Evolutionary conservation across 2,888 invertebrate species (phyloP).

Genomic region (Melanostoma scalare): DNA sequence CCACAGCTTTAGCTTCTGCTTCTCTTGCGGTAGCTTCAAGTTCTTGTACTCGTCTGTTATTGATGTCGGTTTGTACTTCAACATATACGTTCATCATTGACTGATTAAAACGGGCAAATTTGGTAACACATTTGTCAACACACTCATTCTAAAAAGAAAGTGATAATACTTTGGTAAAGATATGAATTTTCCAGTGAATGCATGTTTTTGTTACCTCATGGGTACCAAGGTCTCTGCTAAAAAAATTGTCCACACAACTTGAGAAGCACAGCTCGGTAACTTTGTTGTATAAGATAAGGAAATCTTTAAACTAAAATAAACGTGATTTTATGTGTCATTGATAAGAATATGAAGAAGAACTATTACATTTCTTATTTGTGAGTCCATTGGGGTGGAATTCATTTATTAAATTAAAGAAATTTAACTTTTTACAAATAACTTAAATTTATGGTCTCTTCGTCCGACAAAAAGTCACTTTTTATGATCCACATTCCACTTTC

Average conservation of each 20-base stretch:
- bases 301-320: constrained; percentile 79
- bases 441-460: neutral
- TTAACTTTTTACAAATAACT: constrained; percentile 25
- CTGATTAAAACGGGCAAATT: constrained; percentile 81
- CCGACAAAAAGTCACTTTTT: no score
- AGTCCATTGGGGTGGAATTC: constrained; percentile 42
- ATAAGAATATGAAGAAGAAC: neutral
- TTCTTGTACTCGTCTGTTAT: constrained; percentile 79
- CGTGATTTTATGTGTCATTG: constrained; percentile 11
- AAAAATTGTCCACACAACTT: constrained; percentile 80
- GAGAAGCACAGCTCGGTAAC: constrained; percentile 81
- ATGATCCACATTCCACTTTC: no score
- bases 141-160: constrained; percentile 76
- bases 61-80: constrained; percentile 80
- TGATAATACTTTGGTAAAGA: neutral
- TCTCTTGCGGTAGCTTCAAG: constrained; percentile 76
- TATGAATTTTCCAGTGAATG: constrained; percentile 5
- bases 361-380: constrained; percentile 61
- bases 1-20: constrained; percentile 73
- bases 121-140: constrained; percentile 80
- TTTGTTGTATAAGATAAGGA: constrained; percentile 81
- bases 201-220: constrained; percentile 76
- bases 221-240: constrained; percentile 76
- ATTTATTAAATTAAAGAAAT: constrained; percentile 21
- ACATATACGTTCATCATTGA: constrained; percentile 81